phyloP scores from a whole-genome alignment of 1,140 invertebrate species.

The Ctenoplectra terminalis region DNA sequence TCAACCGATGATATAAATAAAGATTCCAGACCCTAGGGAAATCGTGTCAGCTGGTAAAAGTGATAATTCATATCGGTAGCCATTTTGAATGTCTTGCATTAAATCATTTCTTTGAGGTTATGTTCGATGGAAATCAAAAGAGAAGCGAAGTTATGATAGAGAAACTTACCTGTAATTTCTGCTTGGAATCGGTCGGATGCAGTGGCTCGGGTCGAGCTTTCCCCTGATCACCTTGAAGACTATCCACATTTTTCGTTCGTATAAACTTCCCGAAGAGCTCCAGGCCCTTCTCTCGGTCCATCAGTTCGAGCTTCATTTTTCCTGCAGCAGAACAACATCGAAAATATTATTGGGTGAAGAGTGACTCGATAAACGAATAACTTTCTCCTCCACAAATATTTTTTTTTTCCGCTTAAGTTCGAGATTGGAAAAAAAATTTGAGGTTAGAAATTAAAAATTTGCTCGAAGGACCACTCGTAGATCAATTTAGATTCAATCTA shows the following conservation, averaged over 20 bases:
- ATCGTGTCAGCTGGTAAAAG: background rate
- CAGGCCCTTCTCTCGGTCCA: slow-evolving; percentile 85
- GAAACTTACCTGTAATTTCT: slow-evolving; percentile 86
- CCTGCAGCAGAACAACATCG: slow-evolving; percentile 60
- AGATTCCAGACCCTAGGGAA: background rate
- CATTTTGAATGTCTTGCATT: background rate
- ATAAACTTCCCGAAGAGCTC: slow-evolving; percentile 90
- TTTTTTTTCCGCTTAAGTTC: background rate
- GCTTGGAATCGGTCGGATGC: slow-evolving; percentile 84
- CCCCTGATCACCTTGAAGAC: slow-evolving; percentile 85
- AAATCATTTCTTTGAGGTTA: background rate
- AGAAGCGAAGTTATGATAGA: no score
- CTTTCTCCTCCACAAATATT: background rate
- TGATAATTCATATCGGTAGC: background rate
- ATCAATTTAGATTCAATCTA: background rate
- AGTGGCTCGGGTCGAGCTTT: slow-evolving; percentile 77
- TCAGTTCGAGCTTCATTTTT: slow-evolving; percentile 84
- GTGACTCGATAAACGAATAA: no score
- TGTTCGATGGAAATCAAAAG: background rate
- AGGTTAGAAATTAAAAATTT: background rate
- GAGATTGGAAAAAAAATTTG: background rate
- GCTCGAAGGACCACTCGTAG: background rate
- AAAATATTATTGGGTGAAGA: background rate
- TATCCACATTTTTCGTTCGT: slow-evolving; percentile 89
- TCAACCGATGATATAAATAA: background rate